These are phyloP conservation scores for Burhinus bistriatus DNA, from an alignment of 2,113 vertebrate species.

Conservation along the genomic window DNA sequence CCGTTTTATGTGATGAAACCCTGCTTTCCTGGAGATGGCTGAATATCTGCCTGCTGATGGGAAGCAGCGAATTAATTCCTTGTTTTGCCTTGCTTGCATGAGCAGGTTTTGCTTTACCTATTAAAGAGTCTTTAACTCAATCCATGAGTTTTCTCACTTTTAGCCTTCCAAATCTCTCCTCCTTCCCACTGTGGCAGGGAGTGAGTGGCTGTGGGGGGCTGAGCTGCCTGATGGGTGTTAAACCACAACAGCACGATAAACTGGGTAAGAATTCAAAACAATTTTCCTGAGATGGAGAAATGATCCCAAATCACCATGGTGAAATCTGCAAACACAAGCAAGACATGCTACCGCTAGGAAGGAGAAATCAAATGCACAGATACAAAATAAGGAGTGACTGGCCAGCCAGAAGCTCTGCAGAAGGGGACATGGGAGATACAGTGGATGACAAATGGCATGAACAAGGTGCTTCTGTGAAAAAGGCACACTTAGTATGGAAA, in stretches of 20 bases:
- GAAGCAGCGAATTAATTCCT: neutral
- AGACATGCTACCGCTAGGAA: neutral
- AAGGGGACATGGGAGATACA: neutral
- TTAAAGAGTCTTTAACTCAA: neutral
- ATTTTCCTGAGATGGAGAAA: neutral
- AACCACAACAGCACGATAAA: neutral
- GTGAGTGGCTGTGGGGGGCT: neutral
- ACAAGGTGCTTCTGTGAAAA: neutral
- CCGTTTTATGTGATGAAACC: rapidly evolving
- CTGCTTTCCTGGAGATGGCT: neutral
- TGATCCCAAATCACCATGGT: neutral
- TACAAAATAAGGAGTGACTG: neutral
- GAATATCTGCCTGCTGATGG: neutral
- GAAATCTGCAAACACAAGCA: neutral
- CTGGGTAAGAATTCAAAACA: neutral
- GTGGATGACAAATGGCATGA: neutral
- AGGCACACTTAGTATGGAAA: neutral
- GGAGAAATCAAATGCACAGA: neutral
- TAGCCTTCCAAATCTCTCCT: neutral
- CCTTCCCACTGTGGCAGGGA: neutral
- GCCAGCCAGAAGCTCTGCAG: neutral
- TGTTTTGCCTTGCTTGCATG: neutral
- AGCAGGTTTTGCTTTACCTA: neutral
- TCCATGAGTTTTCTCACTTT: neutral
- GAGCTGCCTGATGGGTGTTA: neutral